Evolutionary conservation across 2,113 vertebrate species (phyloP).

Genomic region (Phrynosoma blainvillii): DNA sequence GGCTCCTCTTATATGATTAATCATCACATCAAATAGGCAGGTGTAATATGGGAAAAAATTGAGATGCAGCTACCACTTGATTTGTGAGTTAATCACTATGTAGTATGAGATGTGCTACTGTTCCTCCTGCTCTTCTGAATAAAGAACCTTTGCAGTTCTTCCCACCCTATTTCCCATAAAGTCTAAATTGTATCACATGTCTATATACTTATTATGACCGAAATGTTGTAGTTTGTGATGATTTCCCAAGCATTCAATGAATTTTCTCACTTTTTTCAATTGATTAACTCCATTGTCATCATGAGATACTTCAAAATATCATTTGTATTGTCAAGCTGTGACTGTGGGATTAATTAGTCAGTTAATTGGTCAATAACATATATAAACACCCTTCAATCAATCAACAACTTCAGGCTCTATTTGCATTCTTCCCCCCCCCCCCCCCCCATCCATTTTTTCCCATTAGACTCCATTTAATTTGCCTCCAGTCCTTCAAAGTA

Average conservation of each 20-base stretch:
- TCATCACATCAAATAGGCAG: background rate
- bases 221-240: background rate
- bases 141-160: background rate
- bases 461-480: background rate
- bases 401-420: background rate
- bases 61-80: background rate
- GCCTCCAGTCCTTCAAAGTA: background rate
- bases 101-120: background rate
- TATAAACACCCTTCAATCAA: background rate
- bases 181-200: background rate
- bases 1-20: background rate
- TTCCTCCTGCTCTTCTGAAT: background rate
- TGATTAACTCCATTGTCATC: background rate
- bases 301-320: slow-evolving; percentile 1
- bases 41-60: too few species aligned
- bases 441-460: too few species aligned
- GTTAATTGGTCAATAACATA: background rate
- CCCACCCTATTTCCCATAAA: background rate
- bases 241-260: background rate
- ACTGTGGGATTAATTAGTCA: background rate
- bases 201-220: background rate
- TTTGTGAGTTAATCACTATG: background rate
- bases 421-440: background rate
- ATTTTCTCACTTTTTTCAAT: background rate
- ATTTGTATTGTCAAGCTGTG: background rate